These are phyloP conservation scores for Cynodonichthys magdalenae DNA, from an alignment of 2,797 vertebrate species.

Conservation along the genomic window DNA sequence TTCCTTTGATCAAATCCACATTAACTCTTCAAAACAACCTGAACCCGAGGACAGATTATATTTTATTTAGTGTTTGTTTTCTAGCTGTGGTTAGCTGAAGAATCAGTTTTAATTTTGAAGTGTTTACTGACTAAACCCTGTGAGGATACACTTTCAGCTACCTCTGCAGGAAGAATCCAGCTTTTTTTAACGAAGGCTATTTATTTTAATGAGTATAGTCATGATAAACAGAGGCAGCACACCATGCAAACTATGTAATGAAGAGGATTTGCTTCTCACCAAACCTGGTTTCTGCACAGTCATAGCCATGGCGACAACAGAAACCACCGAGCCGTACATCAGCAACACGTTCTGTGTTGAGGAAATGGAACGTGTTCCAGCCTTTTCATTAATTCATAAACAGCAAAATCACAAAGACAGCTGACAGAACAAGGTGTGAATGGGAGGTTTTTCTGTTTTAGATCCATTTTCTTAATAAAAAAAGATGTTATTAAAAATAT, in stretches of 20 bases:
- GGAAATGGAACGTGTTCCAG: slow-evolving; percentile 5
- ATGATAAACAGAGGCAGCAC: slow-evolving; percentile 15
- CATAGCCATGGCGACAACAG: slow-evolving; percentile 37
- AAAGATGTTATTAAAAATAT: background rate
- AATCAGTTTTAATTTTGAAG: background rate
- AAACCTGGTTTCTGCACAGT: slow-evolving; percentile 37
- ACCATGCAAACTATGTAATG: slow-evolving; percentile 34
- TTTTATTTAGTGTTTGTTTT: background rate
- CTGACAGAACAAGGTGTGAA: slow-evolving; percentile 3
- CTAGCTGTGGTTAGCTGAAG: background rate
- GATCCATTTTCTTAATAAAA: background rate
- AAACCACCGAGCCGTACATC: slow-evolving; percentile 10
- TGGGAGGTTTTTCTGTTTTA: slow-evolving; percentile 5
- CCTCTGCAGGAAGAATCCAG: background rate
- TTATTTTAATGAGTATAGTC: background rate
- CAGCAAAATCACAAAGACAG: background rate
- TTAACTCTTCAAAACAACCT: background rate
- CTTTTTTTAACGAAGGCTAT: slow-evolving; percentile 4
- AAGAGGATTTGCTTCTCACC: slow-evolving; percentile 21
- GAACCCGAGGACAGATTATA: background rate
- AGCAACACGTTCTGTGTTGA: background rate
- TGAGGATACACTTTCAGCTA: slow-evolving; percentile 1
- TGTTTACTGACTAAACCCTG: background rate
- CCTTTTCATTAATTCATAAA: slow-evolving; percentile 9
- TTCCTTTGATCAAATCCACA: slow-evolving; percentile 11